Evolutionary conservation across 1,140 invertebrate genomes (phyloP).

Genomic region (Plectrocnemia conspersa): DNA sequence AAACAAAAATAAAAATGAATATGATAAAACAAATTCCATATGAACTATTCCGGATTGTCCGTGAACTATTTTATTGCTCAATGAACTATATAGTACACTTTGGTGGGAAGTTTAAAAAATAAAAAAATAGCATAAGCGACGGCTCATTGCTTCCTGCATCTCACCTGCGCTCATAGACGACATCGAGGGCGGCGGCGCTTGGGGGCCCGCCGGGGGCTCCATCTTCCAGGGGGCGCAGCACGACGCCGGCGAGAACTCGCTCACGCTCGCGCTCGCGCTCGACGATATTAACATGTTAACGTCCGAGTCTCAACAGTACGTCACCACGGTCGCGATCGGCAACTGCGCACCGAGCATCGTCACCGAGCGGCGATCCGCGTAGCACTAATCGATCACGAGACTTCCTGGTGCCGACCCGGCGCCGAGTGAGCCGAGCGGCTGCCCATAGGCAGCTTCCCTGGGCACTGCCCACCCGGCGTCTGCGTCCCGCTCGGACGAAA

Average conservation of each 20-base stretch:
- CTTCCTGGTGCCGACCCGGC: no score
- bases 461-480: no score
- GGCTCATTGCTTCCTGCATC: no score
- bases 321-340: background rate
- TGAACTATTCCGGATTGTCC: no score
- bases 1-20: no score
- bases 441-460: no score
- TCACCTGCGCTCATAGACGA: conserved; percentile 50
- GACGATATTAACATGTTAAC: conserved; percentile 36
- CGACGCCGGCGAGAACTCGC: conserved; percentile 50
- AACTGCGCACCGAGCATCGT: background rate
- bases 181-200: conserved; percentile 43
- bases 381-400: conserved; percentile 2
- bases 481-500: no score
- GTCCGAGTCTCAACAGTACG: conserved; percentile 9
- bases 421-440: background rate
- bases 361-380: background rate
- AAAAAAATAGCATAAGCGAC: no score
- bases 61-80: no score
- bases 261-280: conserved; percentile 50
- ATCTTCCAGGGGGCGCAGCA: conserved; percentile 53
- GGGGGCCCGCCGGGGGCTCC: conserved; percentile 44
- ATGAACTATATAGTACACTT: no score
- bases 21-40: no score
- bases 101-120: no score